phyloP scores from a whole-genome alignment of 2,888 invertebrate genomes.

The Liposcelis brunnea region DNA sequence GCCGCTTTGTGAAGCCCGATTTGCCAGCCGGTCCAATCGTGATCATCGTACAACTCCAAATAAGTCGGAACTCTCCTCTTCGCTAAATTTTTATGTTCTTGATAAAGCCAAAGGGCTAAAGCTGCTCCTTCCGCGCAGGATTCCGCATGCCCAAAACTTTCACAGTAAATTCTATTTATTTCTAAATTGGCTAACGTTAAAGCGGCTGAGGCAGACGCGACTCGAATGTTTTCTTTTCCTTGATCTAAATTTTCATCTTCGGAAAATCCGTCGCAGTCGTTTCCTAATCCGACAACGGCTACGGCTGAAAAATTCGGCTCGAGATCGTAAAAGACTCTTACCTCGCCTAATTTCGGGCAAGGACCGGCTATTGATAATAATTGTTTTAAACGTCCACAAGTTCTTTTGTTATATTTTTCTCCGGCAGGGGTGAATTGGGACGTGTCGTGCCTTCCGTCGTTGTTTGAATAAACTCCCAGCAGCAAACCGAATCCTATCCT shows the following conservation, averaged over 20 bases:
- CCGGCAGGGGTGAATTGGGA: slow-evolving; percentile 24
- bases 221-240: slow-evolving; percentile 52
- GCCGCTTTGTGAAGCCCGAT: slow-evolving; percentile 54
- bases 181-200: slow-evolving; percentile 34
- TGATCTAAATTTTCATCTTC: slow-evolving; percentile 53
- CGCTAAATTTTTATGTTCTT: slow-evolving; percentile 38
- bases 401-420: slow-evolving; percentile 36
- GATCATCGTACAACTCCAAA: slow-evolving; percentile 41
- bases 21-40: slow-evolving; percentile 51
- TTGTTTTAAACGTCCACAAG: slow-evolving; percentile 36
- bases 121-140: slow-evolving; percentile 63
- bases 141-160: slow-evolving; percentile 48
- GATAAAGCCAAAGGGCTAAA: slow-evolving; percentile 50
- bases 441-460: neutral
- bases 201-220: slow-evolving; percentile 45
- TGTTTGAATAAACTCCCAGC: slow-evolving; percentile 1
- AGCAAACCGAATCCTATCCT: neutral
- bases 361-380: slow-evolving; percentile 27
- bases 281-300: slow-evolving; percentile 57
- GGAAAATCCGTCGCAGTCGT: slow-evolving; percentile 46
- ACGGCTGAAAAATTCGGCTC: slow-evolving; percentile 45
- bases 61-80: slow-evolving; percentile 25
- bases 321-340: slow-evolving; percentile 44
- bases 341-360: slow-evolving; percentile 35
- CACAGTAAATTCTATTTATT: neutral